Evolutionary conservation across 2,113 vertebrate species (phyloP), one percentile per base, ranked within the genome.

Genomic region (Hucho hucho): DNA sequence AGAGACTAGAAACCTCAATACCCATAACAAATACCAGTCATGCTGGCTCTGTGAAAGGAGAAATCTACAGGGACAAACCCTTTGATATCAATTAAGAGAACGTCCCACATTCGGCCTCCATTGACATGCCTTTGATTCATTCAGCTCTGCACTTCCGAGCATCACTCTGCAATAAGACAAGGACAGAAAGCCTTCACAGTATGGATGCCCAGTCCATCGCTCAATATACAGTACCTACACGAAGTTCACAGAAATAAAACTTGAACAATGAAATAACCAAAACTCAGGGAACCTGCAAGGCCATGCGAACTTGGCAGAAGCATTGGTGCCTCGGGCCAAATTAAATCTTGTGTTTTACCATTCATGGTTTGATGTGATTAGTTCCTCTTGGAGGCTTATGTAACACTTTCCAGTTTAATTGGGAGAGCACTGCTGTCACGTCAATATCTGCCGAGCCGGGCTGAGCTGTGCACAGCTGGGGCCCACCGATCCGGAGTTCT

Each of bases 381-480:
- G 72, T 69, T 76, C 81, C 80, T 75, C 7, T 6, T 25, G n/a
- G 78, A 25, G 32, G 53, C 53, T 86, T 83, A 81, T 77, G 75
- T 64, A 90, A 88, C 72, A 74, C 69, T 84, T 81, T 76, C 75
- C 56, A 25, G 72, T 79, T 82, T 81, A 83, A 87, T 79, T 77
- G 75, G 46, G 29, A 53, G 18, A 9, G 47, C 64, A 71, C 16
- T 22, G 29, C 29, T 80, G 79, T 78, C 72, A 69, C 73, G 61
- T 74, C 72, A 78, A 73, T 75, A 69, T 37, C 64, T 82, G 69
- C 80, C 79, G 47, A 47, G 79, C 64, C 69, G 78, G 77, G 76
- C 73, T 63, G 56, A 56, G 56, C 49, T 53, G 14, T 53, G 37
- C 76, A 26, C 83, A 85, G 77, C 79, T 79, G 77, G 67, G 61